A percentile compares a stretch with the other conserved stretches of the same genome.
phyloP scores from a whole-genome alignment of 2,113 vertebrate genomes.

The Miniopterus natalensis region DNA sequence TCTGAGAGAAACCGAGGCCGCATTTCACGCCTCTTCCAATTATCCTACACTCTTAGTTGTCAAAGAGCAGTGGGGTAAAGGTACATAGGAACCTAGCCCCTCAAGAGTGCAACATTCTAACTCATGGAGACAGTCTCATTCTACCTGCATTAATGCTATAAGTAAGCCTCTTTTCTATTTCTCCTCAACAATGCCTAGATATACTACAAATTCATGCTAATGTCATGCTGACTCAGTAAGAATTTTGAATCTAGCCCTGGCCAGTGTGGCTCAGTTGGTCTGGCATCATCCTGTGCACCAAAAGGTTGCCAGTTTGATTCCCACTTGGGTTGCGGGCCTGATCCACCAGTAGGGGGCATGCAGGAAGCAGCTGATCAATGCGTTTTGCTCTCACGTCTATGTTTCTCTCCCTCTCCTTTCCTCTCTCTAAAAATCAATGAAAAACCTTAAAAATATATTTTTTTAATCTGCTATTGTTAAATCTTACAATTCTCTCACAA shows the following conservation, averaged over 20 bases:
- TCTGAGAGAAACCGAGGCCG: neutral
- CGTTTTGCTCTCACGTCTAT: no score
- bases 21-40: neutral
- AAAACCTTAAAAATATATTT: neutral
- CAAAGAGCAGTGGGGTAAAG: neutral
- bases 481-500: constrained; percentile 28
- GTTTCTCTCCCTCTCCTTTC: no score
- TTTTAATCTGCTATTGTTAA: neutral
- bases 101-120: neutral
- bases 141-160: neutral
- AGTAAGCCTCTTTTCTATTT: neutral
- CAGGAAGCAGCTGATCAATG: no score
- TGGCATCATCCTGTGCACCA: no score
- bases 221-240: neutral
- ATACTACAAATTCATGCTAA: neutral
- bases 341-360: no score
- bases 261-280: no score
- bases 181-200: neutral
- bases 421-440: no score
- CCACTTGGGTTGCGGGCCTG: no score
- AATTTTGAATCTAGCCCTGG: no score
- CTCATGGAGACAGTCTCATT: neutral
- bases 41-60: neutral
- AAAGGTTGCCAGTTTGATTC: no score
- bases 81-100: neutral